Evolutionary conservation across 2,797 vertebrate genomes (phyloP).

Genomic region (Mastacembelus armatus): DNA sequence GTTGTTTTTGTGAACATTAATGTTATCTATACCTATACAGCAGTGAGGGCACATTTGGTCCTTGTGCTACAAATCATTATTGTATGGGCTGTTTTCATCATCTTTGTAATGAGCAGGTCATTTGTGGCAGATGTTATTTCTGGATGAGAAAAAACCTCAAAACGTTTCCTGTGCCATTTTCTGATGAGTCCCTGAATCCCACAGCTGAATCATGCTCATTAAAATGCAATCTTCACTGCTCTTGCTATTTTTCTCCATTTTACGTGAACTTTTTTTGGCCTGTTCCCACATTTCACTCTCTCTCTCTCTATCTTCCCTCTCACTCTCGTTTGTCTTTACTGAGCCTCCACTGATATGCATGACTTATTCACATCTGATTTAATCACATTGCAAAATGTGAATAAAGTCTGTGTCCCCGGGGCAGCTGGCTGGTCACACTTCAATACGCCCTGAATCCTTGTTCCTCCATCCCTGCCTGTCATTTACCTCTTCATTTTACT

Average conservation of each 20-base stretch:
- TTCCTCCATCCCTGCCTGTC: constrained; percentile 13
- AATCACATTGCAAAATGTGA: constrained; percentile 51
- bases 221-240: constrained; percentile 3
- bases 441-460: constrained; percentile 33
- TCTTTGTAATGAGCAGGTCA: constrained; percentile 13
- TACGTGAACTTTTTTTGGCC: neutral
- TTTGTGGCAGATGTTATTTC: constrained; percentile 12
- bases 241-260: constrained; percentile 6
- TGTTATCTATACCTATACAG: constrained; percentile 1
- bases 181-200: constrained; percentile 3
- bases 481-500: constrained; percentile 15
- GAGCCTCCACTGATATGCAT: constrained; percentile 47
- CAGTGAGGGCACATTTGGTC: neutral
- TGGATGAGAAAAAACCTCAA: neutral
- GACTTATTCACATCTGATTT: constrained; percentile 62
- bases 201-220: constrained; percentile 31
- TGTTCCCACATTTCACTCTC: constrained; percentile 24
- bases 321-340: constrained; percentile 34
- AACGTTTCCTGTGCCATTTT: constrained; percentile 18
- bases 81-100: constrained; percentile 12
- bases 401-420: constrained; percentile 32
- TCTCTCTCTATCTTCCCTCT: constrained; percentile 32
- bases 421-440: constrained; percentile 46
- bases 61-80: constrained; percentile 16
- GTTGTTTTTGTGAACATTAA: constrained; percentile 39